Percentiles rank a stretch among this genome's conserved stretches.
Evolutionary conservation across 2,888 invertebrate species (phyloP).

Genomic region (Tortrix viridana): DNA sequence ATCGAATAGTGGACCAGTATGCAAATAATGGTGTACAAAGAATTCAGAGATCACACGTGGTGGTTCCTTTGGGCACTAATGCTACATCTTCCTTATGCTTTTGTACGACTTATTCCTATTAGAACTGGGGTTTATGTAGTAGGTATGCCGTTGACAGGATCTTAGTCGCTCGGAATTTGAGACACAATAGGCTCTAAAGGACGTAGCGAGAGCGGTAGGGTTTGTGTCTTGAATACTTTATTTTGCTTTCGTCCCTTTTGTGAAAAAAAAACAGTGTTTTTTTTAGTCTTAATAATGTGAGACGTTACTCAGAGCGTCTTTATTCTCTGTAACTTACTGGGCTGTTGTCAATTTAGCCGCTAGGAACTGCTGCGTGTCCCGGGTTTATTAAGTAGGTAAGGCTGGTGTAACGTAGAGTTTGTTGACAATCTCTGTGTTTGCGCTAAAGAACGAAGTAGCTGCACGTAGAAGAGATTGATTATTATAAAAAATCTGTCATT

Average conservation of each 20-base stretch:
- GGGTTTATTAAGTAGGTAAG: no score
- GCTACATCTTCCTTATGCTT: slow-evolving; percentile 73
- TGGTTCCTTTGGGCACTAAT: slow-evolving; percentile 65
- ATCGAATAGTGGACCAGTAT: slow-evolving; percentile 83
- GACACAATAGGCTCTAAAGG: slow-evolving; percentile 21
- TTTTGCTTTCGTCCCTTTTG: neutral
- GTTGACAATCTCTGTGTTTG: no score
- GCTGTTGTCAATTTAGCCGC: no score
- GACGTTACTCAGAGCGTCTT: no score
- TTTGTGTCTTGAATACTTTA: neutral
- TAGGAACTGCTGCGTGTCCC: no score
- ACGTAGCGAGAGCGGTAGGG: slow-evolving; percentile 6
- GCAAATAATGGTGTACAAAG: slow-evolving; percentile 78
- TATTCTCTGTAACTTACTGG: no score
- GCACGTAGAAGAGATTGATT: no score
- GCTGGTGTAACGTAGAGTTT: no score
- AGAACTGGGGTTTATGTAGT: slow-evolving; percentile 40
- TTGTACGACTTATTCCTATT: slow-evolving; percentile 62
- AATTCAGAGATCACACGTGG: slow-evolving; percentile 80
- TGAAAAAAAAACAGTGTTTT: neutral
- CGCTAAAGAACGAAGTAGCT: no score
- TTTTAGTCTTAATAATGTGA: neutral
- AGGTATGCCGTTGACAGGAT: slow-evolving; percentile 38
- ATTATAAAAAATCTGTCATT: no score
- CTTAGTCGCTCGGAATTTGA: slow-evolving; percentile 48